phyloP scores from a whole-genome alignment of 2,797 vertebrate species.

The Catharus ustulatus region DNA sequence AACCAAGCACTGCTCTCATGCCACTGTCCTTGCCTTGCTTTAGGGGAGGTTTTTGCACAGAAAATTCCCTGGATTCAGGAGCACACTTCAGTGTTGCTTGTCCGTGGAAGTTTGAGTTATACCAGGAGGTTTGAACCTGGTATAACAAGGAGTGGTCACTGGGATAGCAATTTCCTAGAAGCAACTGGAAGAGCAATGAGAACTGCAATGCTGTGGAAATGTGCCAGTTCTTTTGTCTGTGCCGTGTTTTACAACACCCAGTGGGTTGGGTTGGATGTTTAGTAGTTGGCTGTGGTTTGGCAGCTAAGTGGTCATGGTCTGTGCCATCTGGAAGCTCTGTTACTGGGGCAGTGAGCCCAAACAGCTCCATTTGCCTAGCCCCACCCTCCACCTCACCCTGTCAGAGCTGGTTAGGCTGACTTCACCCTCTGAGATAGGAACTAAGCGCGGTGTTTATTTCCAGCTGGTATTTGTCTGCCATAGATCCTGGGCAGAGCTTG shows the following conservation, averaged over 20 bases:
- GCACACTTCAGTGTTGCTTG: background rate
- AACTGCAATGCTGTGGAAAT: background rate
- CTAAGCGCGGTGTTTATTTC: background rate
- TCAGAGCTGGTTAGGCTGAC: background rate
- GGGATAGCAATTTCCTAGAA: background rate
- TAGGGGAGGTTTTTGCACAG: background rate
- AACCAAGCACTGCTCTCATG: background rate
- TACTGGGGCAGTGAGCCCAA: background rate
- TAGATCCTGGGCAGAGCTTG: background rate
- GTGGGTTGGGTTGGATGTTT: background rate
- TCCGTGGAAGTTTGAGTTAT: accelerated
- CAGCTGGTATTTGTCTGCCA: background rate
- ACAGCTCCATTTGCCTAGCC: background rate
- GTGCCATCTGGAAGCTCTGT: background rate
- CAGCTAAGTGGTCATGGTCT: background rate
- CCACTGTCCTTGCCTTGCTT: background rate
- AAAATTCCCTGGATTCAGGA: background rate
- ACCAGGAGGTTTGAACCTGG: background rate
- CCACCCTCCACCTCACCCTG: background rate
- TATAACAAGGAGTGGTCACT: background rate
- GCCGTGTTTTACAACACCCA: background rate
- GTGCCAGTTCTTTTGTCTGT: background rate
- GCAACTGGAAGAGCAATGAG: background rate
- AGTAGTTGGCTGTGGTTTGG: conserved; percentile 5
- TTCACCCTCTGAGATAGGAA: accelerated